Evolutionary conservation across 2,113 vertebrate species (phyloP).

Genomic region (Dasyornis broadbenti): DNA sequence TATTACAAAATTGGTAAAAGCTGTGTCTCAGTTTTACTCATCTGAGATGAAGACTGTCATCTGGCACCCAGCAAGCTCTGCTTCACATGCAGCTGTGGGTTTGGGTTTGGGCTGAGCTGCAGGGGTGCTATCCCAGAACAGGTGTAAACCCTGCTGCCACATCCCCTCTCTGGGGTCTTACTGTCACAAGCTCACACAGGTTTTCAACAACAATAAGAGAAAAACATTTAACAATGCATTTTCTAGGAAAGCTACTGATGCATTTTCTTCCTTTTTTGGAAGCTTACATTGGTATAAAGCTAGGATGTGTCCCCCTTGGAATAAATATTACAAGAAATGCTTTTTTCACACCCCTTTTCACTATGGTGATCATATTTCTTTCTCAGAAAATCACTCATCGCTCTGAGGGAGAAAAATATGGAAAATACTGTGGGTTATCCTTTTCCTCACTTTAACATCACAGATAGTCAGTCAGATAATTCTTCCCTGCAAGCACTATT

Average conservation of each 20-base stretch:
- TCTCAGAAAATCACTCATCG: not conserved
- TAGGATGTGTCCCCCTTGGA: not conserved
- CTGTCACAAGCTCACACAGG: not conserved
- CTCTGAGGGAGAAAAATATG: not conserved
- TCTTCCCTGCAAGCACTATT: not conserved
- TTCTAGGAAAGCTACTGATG: not conserved
- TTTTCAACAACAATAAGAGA: not conserved
- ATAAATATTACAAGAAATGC: not conserved
- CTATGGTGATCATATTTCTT: not conserved
- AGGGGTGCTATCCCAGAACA: not conserved
- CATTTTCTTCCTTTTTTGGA: not conserved
- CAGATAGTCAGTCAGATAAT: not conserved
- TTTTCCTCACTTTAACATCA: not conserved
- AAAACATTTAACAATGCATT: not conserved
- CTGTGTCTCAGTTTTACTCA: not conserved
- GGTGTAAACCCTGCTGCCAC: not conserved
- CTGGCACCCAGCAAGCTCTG: not conserved
- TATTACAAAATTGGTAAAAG: not conserved
- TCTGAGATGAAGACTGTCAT: not conserved
- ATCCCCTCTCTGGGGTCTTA: not conserved
- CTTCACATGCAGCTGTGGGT: not conserved
- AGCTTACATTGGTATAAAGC: not conserved
- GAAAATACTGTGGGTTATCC: not conserved
- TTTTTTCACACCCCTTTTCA: not conserved
- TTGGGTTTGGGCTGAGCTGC: not conserved